phyloP scores from a whole-genome alignment of 2,113 vertebrate species.

The Gnathonemus longibarbis region DNA sequence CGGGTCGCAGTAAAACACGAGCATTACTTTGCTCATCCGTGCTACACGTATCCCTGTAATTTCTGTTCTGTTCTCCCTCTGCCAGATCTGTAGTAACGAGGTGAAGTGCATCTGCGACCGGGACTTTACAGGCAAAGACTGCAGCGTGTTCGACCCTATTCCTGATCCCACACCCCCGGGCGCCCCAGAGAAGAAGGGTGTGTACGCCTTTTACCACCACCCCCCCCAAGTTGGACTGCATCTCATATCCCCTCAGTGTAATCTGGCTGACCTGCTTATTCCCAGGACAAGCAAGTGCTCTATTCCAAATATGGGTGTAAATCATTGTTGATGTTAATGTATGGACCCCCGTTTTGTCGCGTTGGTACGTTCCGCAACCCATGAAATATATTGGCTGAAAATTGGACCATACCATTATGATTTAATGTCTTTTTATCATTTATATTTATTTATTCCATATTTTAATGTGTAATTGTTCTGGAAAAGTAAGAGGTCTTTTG shows the following conservation, averaged over 20 bases:
- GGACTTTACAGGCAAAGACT: slow-evolving; percentile 92
- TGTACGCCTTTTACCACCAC: slow-evolving; percentile 29
- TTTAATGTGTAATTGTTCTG: background rate
- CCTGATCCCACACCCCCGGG: slow-evolving; percentile 69
- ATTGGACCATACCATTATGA: background rate
- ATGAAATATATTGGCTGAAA: background rate
- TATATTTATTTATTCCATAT: background rate
- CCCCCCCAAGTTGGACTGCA: slow-evolving; percentile 20
- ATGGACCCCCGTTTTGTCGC: background rate
- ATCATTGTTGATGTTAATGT: background rate
- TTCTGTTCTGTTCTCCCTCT: background rate
- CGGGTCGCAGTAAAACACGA: background rate
- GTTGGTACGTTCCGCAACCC: background rate
- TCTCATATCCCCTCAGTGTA: background rate
- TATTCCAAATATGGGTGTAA: background rate
- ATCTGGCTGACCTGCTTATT: background rate
- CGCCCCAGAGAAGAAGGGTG: slow-evolving; percentile 81
- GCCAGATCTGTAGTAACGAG: slow-evolving; percentile 86
- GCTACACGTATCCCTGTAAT: background rate
- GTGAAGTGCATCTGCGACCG: slow-evolving; percentile 89
- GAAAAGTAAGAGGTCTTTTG: background rate
- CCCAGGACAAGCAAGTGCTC: background rate
- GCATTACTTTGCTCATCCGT: background rate
- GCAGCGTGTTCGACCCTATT: slow-evolving; percentile 84
- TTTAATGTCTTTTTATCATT: background rate